These are phyloP conservation scores for Orthosia incerta DNA, from an alignment of 2,888 invertebrate species.

Conservation along the genomic window DNA sequence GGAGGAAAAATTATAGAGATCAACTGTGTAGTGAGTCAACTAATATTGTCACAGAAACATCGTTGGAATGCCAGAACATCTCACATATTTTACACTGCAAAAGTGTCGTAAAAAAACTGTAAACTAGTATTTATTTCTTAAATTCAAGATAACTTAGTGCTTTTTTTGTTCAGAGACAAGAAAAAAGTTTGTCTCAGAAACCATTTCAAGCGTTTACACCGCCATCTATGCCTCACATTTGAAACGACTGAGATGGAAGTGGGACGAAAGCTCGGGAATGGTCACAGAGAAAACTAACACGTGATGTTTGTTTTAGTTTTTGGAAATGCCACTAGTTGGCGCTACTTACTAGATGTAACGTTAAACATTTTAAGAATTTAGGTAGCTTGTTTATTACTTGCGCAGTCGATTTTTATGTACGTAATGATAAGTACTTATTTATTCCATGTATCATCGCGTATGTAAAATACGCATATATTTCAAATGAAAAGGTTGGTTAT, in stretches of 20 bases:
- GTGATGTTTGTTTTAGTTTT: conserved; percentile 1
- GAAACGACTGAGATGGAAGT: conserved; percentile 24
- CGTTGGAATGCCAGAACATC: background rate
- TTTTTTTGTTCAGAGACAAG: background rate
- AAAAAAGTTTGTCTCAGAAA: background rate
- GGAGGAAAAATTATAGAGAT: conserved; percentile 43
- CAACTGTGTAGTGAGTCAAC: conserved; percentile 47
- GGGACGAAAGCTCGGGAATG: conserved; percentile 16
- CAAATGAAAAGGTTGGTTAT: background rate
- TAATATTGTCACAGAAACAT: background rate
- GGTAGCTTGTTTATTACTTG: background rate
- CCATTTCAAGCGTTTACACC: background rate
- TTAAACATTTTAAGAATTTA: background rate
- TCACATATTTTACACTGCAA: no score
- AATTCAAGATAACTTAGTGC: background rate
- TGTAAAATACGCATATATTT: background rate
- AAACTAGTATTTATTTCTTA: background rate
- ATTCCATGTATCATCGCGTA: background rate
- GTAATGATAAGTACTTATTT: background rate
- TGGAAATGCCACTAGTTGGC: conserved; percentile 36
- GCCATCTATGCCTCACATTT: conserved; percentile 45
- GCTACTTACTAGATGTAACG: background rate
- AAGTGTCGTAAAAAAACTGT: background rate
- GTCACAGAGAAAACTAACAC: background rate
- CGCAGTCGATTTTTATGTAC: background rate